Evolutionary conservation across 1,140 invertebrate species (phyloP), one percentile per base, ranked within the genome.

Genomic region (Drosophila varians): DNA sequence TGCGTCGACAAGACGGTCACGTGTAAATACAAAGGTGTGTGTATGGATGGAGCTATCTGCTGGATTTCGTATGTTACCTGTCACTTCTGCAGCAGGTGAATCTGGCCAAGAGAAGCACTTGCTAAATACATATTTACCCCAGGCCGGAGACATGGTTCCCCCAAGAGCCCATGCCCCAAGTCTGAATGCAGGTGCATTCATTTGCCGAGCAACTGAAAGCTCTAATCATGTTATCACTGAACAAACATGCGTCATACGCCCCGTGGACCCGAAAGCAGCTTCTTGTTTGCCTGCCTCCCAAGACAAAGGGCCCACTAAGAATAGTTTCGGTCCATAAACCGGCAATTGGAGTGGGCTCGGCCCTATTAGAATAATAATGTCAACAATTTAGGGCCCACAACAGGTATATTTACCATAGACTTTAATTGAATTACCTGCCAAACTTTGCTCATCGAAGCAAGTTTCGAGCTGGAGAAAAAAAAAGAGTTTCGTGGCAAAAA

Each of bases 221-320:
- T 66, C 38, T 65, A 66, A 66, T 66, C 62, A 66, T 66, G 62
- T 66, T 66, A 66, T 66, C 62, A 66, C 46, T 65, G 46, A 9
- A 46, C 60, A 34, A 51, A 65, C 36, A 52, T 16, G 36, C 64
- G 36, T 23, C 62, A 64, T 65, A 64, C 58, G 58, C 54, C 58
- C 58, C 25, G 58, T 62, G 26, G 58, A 31, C 21, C 58, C 54
- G 0, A 19, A 38, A 14, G 28, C 28, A 28, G 26, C 9, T 8
- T 14, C 12, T 14, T 14, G 34, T 14, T 14, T 4, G 12, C n/a
- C 57, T 45, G 58, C 53, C 8, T 4, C 25, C 0, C 6, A 4
- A 60, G 38, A 26, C 40, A 58, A 62, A 61, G 25, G 28, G n/a
- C n/a, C 9, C 21, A 21, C 28, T 11, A 11, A 16, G 57, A 54